phyloP scores from a whole-genome alignment of 2,113 vertebrate species.

The Propithecus coquereli region DNA sequence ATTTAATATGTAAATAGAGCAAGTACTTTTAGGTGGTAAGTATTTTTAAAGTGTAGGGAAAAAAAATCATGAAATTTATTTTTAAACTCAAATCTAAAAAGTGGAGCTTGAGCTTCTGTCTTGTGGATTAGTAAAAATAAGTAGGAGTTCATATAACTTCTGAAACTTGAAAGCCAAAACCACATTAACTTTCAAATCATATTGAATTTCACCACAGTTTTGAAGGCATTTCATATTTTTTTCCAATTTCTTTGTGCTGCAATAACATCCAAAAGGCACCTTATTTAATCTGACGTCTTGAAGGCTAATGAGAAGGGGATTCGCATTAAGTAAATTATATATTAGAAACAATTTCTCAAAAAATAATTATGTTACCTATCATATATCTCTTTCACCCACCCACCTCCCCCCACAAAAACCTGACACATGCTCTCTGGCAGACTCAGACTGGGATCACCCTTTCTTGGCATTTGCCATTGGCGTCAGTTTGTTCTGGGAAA shows the following conservation, averaged over 20 bases:
- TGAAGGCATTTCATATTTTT: background rate
- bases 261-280: background rate
- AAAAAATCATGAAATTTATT: background rate
- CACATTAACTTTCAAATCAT: background rate
- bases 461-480: background rate
- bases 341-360: background rate
- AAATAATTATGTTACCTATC: background rate
- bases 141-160: background rate
- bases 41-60: background rate
- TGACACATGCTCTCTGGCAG: background rate
- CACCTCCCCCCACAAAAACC: background rate
- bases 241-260: background rate
- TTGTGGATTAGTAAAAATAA: background rate
- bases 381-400: background rate
- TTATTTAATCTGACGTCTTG: background rate
- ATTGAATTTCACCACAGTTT: background rate
- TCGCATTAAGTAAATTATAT: background rate
- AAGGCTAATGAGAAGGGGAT: background rate
- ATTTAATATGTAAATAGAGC: background rate
- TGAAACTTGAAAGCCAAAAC: constrained; percentile 2
- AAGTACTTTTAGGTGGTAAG: background rate
- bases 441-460: background rate
- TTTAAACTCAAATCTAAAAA: constrained; percentile 17
- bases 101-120: background rate
- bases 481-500: background rate